Conservation (phyloP, 2,888 invertebrate species). For the Tortricodes alternella region DNA sequence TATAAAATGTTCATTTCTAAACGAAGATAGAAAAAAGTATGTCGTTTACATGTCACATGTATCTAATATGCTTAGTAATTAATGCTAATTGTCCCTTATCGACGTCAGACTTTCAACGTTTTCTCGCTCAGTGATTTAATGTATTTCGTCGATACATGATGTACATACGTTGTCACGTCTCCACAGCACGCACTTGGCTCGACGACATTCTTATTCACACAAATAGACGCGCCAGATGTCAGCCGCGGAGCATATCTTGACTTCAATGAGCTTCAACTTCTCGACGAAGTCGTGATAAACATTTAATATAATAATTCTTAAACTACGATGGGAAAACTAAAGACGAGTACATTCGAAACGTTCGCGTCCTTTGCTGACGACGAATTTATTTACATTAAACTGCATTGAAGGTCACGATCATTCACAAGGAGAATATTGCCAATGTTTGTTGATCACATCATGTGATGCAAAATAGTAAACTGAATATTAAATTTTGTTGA, state of each 20-base stretch:
- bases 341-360: too few species aligned
- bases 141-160: not conserved
- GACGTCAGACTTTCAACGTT: constrained; percentile 5
- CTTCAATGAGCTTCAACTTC: not conserved
- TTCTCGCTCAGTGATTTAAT: not conserved
- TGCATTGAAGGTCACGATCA: not conserved
- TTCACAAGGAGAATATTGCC: not conserved
- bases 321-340: too few species aligned
- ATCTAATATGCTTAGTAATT: not conserved
- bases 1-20: too few species aligned
- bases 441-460: not conserved
- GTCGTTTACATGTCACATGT: not conserved
- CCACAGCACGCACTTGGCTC: constrained; percentile 15
- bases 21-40: too few species aligned
- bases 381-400: too few species aligned
- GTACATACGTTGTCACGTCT: not conserved
- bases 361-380: too few species aligned
- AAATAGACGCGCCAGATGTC: constrained; percentile 37
- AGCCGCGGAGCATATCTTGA: constrained; percentile 33
- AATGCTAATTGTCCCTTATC: not conserved
- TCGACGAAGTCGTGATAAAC: not conserved
- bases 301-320: too few species aligned
- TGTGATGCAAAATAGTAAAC: not conserved
- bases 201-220: constrained; percentile 36
- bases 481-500: too few species aligned